Percentiles rank a stretch among this genome's conserved stretches.
phyloP scores from a whole-genome alignment of 2,888 invertebrate genomes.

The Eulithis testata region DNA sequence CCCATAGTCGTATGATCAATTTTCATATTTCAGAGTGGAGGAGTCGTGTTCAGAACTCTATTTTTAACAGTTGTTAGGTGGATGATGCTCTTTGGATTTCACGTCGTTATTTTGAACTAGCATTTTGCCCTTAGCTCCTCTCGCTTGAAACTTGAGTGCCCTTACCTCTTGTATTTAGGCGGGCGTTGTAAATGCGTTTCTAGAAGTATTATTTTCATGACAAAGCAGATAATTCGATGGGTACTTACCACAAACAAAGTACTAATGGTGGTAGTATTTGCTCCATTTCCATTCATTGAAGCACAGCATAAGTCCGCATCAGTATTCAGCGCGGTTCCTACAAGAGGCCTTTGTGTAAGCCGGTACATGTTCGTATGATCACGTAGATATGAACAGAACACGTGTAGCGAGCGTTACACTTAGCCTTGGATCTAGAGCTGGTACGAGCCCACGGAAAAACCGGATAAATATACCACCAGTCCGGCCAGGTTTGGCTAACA shows the following conservation, averaged over 20 bases:
- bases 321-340: constrained; percentile 7
- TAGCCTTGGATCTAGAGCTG: constrained; percentile 3
- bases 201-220: no score
- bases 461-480: no score
- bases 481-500: no score
- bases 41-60: constrained; percentile 21
- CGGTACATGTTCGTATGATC: not conserved
- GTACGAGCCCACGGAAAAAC: no score
- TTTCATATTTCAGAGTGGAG: not conserved
- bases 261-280: not conserved
- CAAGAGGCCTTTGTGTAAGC: constrained; percentile 6
- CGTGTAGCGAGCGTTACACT: constrained; percentile 5
- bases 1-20: not conserved
- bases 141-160: not conserved
- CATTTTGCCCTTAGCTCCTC: not conserved
- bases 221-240: no score
- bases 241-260: no score
- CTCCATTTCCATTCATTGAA: not conserved
- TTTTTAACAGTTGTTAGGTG: constrained; percentile 25
- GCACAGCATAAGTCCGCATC: constrained; percentile 6
- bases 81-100: constrained; percentile 19
- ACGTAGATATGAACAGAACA: not conserved
- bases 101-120: constrained; percentile 22
- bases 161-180: no score
- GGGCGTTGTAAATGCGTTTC: no score